phyloP scores from a whole-genome alignment of 2,113 vertebrate genomes.

The Calyptommatus sinebrachiatus region DNA sequence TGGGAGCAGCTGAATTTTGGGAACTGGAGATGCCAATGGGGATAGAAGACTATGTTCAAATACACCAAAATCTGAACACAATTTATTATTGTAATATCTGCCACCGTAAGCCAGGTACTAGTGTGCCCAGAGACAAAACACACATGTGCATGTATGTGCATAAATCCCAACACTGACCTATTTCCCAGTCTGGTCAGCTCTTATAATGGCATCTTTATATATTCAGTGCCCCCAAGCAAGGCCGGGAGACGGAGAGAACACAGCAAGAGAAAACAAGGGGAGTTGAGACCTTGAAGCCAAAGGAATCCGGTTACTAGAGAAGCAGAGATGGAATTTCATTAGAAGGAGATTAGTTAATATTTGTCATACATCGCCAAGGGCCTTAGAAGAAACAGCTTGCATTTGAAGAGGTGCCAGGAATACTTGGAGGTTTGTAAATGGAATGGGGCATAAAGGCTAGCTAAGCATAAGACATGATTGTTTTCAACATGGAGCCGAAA shows the following conservation, averaged over 20 bases:
- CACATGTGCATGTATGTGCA: not conserved
- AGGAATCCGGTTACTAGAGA: conserved; percentile 14
- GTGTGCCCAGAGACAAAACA: not conserved
- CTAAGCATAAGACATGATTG: conserved; percentile 17
- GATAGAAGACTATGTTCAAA: not conserved
- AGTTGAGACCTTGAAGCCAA: conserved; percentile 10
- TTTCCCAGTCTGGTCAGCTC: not conserved
- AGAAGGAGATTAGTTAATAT: conserved; percentile 36
- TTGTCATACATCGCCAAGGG: not conserved
- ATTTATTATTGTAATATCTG: not conserved
- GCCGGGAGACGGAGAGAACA: not conserved
- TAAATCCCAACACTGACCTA: not conserved
- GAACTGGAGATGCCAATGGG: not conserved
- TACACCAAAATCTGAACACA: not conserved
- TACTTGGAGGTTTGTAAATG: conserved; percentile 4
- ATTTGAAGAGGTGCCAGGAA: conserved; percentile 7
- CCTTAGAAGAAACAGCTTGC: conserved; percentile 22
- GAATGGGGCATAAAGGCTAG: not conserved
- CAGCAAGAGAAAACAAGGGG: not conserved
- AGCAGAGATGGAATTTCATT: conserved; percentile 28
- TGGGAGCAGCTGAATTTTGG: too few relatives aligned
- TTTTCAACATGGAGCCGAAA: conserved; percentile 11
- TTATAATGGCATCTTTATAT: not conserved
- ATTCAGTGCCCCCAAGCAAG: not conserved
- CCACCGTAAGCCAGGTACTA: not conserved